Base-by-base conservation (phyloP, 2,113 vertebrate species). In the Cercopithecus mona region DNA sequence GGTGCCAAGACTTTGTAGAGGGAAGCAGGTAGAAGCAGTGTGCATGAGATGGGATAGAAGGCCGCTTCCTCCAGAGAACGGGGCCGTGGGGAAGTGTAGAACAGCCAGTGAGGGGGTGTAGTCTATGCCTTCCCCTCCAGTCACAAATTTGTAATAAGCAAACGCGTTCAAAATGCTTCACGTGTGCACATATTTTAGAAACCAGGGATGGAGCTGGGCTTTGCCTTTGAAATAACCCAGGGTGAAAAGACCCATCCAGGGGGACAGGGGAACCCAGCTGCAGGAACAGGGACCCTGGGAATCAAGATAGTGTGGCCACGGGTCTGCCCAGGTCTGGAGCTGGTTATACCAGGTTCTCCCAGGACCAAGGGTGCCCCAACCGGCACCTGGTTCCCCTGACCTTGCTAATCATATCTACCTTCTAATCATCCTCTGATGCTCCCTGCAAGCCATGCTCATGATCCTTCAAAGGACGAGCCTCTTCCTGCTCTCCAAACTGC, bases 281-380 rank as follows among this genome's bases (percentile, higher is more conserved):
- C 64, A 27, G 66, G 8, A 85, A 52, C 5, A 87, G 50, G 45
- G 14, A 20, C 55, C 78, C 70, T 30, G 43, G 76, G 75, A 32
- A 18, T 14, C 8, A 40, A 64, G 90, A 22, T 4, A 5, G 1
- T 45, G 22, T 32, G 38, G 3, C 38, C 43, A 18, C 0, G 0
- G 27, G 45, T 27, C 45, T 40, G 32, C 40, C 43, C 1, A 2
- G 22, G 52, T 10, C 40, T 66, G 6, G 7, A 52, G 61, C 43
- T 27, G 2, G 8, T 18, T 9, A 32, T 35, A 5, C 12, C 66
- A 0, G 1, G 3, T 64, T 80, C 35, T 68, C 17, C 25, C 8
- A 45, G 86, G 90, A 82, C 57, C 25, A 0, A 50, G 55, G 55
- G 4, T 1, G 2, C 14, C 38, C 23, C 45, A 48, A n/a, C 59